These are phyloP conservation scores for Manacus vitellinus DNA, from an alignment of 2,113 vertebrate genomes.

Conservation along the genomic window DNA sequence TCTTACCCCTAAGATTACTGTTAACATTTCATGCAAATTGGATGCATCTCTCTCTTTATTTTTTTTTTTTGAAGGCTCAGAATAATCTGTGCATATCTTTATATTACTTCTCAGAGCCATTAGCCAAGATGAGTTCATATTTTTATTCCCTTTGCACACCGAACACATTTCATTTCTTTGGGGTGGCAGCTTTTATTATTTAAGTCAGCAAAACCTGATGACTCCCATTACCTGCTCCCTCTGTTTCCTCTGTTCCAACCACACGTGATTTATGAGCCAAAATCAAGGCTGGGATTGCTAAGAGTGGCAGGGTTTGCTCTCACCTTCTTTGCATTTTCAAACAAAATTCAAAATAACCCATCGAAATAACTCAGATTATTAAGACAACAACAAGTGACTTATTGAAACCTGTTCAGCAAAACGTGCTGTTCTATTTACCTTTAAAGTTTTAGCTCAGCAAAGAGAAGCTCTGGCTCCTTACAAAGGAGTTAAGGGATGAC, in stretches of 20 bases:
- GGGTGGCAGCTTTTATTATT: constrained; percentile 57
- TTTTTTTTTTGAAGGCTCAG: constrained; percentile 13
- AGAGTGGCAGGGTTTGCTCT: neutral
- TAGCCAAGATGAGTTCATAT: constrained; percentile 57
- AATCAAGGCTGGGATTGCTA: constrained; percentile 15
- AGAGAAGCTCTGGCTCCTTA: neutral
- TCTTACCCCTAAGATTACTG: constrained; percentile 32
- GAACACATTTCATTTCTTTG: constrained; percentile 38
- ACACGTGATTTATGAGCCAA: constrained; percentile 30
- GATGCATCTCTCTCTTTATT: neutral
- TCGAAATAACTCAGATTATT: neutral
- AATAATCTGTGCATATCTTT: constrained; percentile 56
- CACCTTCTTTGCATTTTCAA: neutral
- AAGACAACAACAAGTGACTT: neutral
- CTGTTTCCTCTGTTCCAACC: neutral
- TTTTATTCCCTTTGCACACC: constrained; percentile 31
- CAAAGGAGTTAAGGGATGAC: neutral
- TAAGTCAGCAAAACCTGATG: constrained; percentile 53
- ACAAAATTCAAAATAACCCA: neutral
- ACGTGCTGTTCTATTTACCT: neutral
- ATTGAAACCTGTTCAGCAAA: neutral
- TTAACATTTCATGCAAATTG: constrained; percentile 64
- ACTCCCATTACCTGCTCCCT: neutral
- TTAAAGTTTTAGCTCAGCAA: neutral
- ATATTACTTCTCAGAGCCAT: constrained; percentile 52